Evolutionary conservation across 2,797 vertebrate genomes (phyloP).

Genomic region (Coregonus ussuriensis): DNA sequence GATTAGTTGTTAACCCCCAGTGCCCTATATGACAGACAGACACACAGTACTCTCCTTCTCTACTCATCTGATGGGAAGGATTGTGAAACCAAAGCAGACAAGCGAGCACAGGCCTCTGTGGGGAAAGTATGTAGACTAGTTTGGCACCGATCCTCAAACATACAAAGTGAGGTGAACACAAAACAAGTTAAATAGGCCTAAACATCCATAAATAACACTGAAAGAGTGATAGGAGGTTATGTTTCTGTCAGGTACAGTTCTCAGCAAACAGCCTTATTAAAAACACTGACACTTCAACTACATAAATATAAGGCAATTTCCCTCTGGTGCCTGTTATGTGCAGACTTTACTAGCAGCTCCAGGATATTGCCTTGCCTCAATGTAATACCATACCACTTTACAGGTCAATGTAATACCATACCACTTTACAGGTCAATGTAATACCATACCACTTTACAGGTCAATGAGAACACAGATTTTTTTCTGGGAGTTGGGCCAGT

Average conservation of each 20-base stretch:
- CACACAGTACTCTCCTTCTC: conserved; percentile 24
- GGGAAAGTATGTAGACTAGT: neutral
- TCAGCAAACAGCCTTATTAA: too few species aligned
- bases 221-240: neutral
- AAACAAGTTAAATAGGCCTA: neutral
- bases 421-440: too few species aligned
- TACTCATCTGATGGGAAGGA: neutral
- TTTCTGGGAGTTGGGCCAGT: neutral
- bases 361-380: neutral
- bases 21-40: conserved; percentile 18
- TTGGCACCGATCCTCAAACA: neutral
- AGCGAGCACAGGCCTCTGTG: conserved; percentile 50
- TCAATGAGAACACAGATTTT: neutral
- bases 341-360: neutral
- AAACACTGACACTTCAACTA: too few species aligned
- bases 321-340: neutral
- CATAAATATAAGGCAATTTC: neutral
- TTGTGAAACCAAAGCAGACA: conserved; percentile 48
- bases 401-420: too few species aligned
- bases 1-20: conserved; percentile 19
- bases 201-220: neutral
- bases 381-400: neutral
- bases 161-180: neutral
- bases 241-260: too few species aligned
- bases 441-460: neutral